phyloP scores from a whole-genome alignment of 2,113 vertebrate genomes.

The Macquaria australasica region DNA sequence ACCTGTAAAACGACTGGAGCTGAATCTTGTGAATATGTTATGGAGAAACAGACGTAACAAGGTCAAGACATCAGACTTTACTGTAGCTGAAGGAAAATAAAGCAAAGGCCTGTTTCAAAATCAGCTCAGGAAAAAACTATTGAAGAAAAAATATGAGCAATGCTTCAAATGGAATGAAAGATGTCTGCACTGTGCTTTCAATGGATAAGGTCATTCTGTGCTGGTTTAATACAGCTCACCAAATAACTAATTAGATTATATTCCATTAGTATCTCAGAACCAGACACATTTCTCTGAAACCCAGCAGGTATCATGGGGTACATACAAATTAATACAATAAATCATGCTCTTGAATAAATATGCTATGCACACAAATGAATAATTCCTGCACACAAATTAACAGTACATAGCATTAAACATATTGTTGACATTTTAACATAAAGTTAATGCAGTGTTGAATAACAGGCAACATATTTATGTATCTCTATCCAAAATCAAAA shows the following conservation, averaged over 20 bases:
- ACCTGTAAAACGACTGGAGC: conserved; percentile 9
- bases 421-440: too few relatives aligned
- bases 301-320: not conserved
- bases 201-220: not conserved
- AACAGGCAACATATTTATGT: not conserved
- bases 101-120: not conserved
- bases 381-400: not conserved
- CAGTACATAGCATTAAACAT: not conserved
- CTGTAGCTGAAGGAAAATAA: not conserved
- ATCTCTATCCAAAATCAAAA: not conserved
- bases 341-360: not conserved
- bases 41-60: conserved; percentile 17
- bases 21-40: conserved; percentile 30
- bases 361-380: not conserved
- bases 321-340: not conserved
- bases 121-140: not conserved
- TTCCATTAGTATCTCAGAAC: not conserved
- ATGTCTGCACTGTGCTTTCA: not conserved
- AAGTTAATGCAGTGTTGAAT: too few relatives aligned
- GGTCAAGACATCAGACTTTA: conserved; percentile 8
- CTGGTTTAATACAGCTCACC: not conserved
- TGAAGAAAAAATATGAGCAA: not conserved
- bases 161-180: not conserved
- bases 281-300: not conserved
- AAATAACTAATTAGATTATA: not conserved